phyloP scores from a whole-genome alignment of 2,113 vertebrate species.

The Prunella fulvescens region DNA sequence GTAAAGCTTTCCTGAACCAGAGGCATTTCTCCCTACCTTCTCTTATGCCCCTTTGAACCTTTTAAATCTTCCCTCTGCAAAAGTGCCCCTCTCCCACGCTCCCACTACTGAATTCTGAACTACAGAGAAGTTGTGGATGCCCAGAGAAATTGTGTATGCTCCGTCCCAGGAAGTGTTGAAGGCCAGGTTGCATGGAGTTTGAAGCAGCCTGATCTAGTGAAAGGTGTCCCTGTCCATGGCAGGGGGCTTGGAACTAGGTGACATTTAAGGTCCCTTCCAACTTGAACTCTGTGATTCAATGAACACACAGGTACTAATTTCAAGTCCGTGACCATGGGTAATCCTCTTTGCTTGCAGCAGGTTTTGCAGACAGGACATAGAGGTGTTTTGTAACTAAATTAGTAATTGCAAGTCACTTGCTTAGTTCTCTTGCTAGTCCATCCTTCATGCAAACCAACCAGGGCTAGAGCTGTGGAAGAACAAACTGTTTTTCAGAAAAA shows the following conservation, averaged over 20 bases:
- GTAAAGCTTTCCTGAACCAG: background rate
- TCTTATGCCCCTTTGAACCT: background rate
- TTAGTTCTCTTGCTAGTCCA: background rate
- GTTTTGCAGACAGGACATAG: background rate
- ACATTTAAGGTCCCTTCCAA: background rate
- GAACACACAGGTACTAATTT: background rate
- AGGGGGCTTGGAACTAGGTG: background rate
- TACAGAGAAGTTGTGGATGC: background rate
- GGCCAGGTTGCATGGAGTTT: background rate
- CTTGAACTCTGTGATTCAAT: background rate
- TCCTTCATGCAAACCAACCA: background rate
- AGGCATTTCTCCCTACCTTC: background rate
- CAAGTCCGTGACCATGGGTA: background rate
- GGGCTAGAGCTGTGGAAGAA: background rate
- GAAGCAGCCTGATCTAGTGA: background rate
- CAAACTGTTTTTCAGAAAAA: background rate
- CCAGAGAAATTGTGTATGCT: background rate
- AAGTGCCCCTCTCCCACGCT: background rate
- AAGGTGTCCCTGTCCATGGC: background rate
- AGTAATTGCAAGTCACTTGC: background rate
- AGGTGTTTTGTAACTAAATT: background rate
- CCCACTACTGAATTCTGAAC: background rate
- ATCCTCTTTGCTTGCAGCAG: background rate
- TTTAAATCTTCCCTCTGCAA: background rate
- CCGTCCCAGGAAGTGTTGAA: background rate